Base-by-base conservation (phyloP, 2,888 invertebrate species). In the Notodonta ziczac region DNA sequence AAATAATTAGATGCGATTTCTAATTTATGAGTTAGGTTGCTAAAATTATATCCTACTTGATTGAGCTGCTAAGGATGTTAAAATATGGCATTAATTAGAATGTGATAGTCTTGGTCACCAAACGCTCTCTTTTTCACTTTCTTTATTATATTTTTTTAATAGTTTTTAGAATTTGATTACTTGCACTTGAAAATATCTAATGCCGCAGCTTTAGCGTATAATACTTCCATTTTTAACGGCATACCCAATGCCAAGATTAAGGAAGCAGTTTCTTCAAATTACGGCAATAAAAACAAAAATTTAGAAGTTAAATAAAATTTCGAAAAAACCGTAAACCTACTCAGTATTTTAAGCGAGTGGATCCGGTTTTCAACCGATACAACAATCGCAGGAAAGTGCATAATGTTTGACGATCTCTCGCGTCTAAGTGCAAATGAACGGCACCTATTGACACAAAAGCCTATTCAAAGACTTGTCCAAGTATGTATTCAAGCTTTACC, bases 301-400 rank as follows among this genome's bases (percentile, higher is more conserved):
- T 35, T 7, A 7, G 4, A 50, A 5, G 7, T n/a, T 4, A 50
- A 50, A 50, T 14, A 7, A n/a, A 4, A 14, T 14, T 50, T 50
- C 24, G 24, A 51, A 51, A 51, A 24, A 5, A 51, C 51, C 10
- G 51, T 24, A 10, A 24, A 12, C 32, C 13, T 32, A 35, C 35
- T 32, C 35, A 35, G 53, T n/a, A 53, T 16, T 16, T 10, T 7
- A 2, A 40, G 40, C 40, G 39, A 39, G 40, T 40, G n/a, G 10
- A 55, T 55, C 55, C 55, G 55, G 55, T 55, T 55, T 52, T 53
- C n/a, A 55, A 16, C 40, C 55, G 13, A 55, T 14, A 39, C 55
- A 6, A 12, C 24, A 14, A 40, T 13, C 9, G 62, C 51, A 67
- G 44, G 72, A 72, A 66, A 72, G 70, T 64, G 56, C 54, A 52